A percentile compares a stretch with the other conserved stretches of the same genome.
Conservation (phyloP, 2,888 invertebrate genomes). For the Acronicta alni region DNA sequence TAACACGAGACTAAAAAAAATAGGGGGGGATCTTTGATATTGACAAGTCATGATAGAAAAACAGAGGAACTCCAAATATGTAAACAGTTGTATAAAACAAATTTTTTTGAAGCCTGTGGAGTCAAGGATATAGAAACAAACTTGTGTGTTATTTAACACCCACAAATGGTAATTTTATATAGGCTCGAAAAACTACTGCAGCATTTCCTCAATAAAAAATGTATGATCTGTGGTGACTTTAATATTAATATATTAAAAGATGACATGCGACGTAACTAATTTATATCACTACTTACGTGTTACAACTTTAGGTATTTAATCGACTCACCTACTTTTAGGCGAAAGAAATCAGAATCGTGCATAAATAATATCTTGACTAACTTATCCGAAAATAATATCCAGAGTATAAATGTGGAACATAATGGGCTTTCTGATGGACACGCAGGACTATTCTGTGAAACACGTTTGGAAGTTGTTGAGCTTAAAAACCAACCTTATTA, state of each 20-base stretch:
- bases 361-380: slow-evolving; percentile 6
- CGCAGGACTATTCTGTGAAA: too few relatives aligned
- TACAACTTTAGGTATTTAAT: slow-evolving; percentile 5
- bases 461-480: too few relatives aligned
- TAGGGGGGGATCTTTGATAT: slow-evolving; percentile 9
- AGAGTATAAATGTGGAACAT: too few relatives aligned
- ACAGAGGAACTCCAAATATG: slow-evolving; percentile 2
- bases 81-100: slow-evolving; percentile 3
- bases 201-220: slow-evolving; percentile 2
- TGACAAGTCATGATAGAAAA: slow-evolving; percentile 2
- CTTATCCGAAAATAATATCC: too few relatives aligned
- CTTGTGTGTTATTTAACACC: slow-evolving; percentile 4
- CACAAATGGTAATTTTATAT: too few relatives aligned
- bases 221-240: slow-evolving; percentile 6
- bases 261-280: not conserved
- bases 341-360: not conserved
- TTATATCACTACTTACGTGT: not conserved
- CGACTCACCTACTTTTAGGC: slow-evolving; percentile 2
- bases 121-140: slow-evolving; percentile 4
- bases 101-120: slow-evolving; percentile 10
- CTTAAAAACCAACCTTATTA: too few relatives aligned
- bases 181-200: slow-evolving; percentile 3
- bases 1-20: slow-evolving; percentile 10
- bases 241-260: not conserved
- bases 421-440: too few relatives aligned